A percentile compares a stretch with the other conserved stretches of the same genome.
Conservation (phyloP, 2,888 invertebrate genomes). For the Spisula solida region DNA sequence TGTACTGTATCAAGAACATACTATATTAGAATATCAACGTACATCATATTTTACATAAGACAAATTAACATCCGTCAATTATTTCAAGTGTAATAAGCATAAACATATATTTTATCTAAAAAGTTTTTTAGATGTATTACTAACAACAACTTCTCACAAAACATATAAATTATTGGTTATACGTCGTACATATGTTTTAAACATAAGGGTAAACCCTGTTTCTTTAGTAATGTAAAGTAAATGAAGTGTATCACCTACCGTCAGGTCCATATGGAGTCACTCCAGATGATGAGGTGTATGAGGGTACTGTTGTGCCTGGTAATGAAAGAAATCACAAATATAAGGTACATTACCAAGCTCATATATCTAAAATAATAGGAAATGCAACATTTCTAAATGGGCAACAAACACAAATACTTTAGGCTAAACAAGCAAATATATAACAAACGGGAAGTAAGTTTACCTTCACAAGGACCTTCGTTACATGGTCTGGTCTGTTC, state of each 20-base stretch:
- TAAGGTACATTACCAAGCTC: not conserved
- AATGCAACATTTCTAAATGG: no score
- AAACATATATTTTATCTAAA: not conserved
- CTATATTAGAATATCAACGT: no score
- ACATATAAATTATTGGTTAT: not conserved
- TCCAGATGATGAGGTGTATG: not conserved
- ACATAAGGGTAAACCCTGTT: no score
- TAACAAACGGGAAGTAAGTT: no score
- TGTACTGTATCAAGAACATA: no score
- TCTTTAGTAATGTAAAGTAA: no score
- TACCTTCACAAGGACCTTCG: constrained; percentile 56
- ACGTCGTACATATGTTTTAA: no score
- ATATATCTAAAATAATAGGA: no score
- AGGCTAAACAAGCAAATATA: not conserved
- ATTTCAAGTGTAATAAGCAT: not conserved
- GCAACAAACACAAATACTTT: not conserved
- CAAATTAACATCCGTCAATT: no score
- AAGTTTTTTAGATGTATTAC: no score
- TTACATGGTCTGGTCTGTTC: constrained; percentile 44
- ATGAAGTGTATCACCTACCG: constrained; percentile 17
- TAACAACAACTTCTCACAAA: not conserved
- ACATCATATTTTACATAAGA: no score
- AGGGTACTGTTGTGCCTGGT: constrained; percentile 19
- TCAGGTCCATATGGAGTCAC: constrained; percentile 37
- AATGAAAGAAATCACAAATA: not conserved